A percentile compares a stretch with the other conserved stretches of the same genome.
Evolutionary conservation across 2,113 vertebrate species (phyloP).

Genomic region (Dascyllus trimaculatus): DNA sequence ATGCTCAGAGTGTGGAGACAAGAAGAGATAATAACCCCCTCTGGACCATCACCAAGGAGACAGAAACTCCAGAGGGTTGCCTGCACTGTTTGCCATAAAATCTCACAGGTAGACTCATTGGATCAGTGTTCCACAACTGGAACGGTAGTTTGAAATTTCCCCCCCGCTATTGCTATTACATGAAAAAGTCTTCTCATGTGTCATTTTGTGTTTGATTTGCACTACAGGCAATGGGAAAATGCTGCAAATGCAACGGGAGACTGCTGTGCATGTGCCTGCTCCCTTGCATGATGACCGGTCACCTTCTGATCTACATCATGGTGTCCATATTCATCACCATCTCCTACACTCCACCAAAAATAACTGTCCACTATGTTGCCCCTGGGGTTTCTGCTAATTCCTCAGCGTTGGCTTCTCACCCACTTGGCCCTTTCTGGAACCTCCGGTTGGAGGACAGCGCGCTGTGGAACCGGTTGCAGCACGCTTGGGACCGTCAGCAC

Average conservation of each 20-base stretch:
- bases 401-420: constrained; percentile 70
- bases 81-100: constrained; percentile 30
- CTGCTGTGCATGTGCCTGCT: constrained; percentile 85
- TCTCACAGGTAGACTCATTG: constrained; percentile 26
- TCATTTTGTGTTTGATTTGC: constrained; percentile 35
- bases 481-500: constrained; percentile 80
- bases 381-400: constrained; percentile 76
- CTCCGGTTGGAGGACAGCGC: constrained; percentile 78
- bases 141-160: not conserved
- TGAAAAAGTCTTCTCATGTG: not conserved
- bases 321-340: constrained; percentile 85
- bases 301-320: constrained; percentile 83
- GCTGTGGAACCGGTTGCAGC: constrained; percentile 85
- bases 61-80: constrained; percentile 54
- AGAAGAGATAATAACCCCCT: constrained; percentile 78
- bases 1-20: constrained; percentile 64
- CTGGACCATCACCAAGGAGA: constrained; percentile 78
- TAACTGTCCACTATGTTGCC: constrained; percentile 80
- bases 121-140: not conserved
- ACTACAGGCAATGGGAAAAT: constrained; percentile 78
- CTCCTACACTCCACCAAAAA: constrained; percentile 79
- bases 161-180: constrained; percentile 2
- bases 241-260: constrained; percentile 80
- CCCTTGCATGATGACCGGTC: constrained; percentile 85
- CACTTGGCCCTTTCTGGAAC: constrained; percentile 83